Base-by-base conservation (phyloP, 2,797 vertebrate genomes). In the Austrolebias charrua region DNA sequence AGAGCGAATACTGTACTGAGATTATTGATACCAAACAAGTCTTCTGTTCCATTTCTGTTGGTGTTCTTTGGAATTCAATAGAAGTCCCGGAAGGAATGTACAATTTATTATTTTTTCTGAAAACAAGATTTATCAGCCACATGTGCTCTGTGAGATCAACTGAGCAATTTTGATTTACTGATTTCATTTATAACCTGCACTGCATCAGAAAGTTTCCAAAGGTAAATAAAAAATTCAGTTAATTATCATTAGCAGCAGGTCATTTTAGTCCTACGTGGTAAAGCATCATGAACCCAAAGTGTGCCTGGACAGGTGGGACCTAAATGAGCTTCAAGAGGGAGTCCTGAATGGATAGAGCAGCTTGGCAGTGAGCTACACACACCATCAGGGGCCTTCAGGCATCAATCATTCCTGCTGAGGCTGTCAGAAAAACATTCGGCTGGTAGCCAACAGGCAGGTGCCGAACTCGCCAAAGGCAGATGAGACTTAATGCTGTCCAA, bases 391-490 rank as follows among this genome's bases (percentile, higher is more conserved):
- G 74, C 82, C 80, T 72, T 68, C 53, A 63, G 84, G 79, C 86
- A 90, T 92, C 90, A 90, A 89, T 91, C 89, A 90, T 71, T 84
- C 60, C 66, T 66, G 72, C 88, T 73, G 75, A 80, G 81, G 71
- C 82, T 84, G 87, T 91, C 86, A 81, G 79, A 63, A 45, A 49
- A 59, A 61, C 79, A 83, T 79, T 74, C 55, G 79, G 85, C 82
- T 14, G 31, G 16, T 76, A 75, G 83, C 86, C 86, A 84, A 74
- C 68, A 75, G 74, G 81, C 89, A 87, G 89, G 83, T 86, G 84
- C 64, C 66, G 73, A 83, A 80, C 71, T 62, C 78, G 75, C 79
- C 81, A 71, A 76, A 84, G 76, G 80, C 79, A 73, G 77, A 84
- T 78, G 82, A 81, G 84, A 55, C 42, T 79, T 76, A 84, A 84